Percentiles rank a stretch among this genome's conserved stretches.
These are phyloP conservation scores for Anguilla obscura DNA, from an alignment of 2,797 vertebrate species.

Conservation along the genomic window DNA sequence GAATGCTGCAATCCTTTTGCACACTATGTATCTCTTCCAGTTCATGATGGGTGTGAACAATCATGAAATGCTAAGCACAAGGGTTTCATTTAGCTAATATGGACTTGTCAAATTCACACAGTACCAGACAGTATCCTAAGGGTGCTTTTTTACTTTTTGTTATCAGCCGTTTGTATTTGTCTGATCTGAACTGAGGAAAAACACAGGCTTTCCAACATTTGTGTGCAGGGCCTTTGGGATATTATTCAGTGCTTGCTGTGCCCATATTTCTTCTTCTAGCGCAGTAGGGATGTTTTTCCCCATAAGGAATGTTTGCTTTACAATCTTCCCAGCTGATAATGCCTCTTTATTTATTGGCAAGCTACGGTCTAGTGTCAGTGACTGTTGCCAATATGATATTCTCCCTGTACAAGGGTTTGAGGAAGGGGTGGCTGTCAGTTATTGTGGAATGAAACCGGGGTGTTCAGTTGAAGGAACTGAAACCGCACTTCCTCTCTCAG, in stretches of 20 bases:
- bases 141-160: too few relatives aligned
- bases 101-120: too few relatives aligned
- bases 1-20: too few relatives aligned
- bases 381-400: background rate
- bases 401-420: background rate
- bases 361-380: background rate
- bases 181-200: background rate
- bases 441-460: background rate
- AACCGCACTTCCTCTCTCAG: background rate
- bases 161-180: background rate
- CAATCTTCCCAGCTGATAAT: background rate
- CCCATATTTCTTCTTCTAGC: too few relatives aligned
- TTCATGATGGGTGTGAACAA: too few relatives aligned
- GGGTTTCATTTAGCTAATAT: background rate
- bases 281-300: background rate
- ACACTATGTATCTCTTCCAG: too few relatives aligned
- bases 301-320: background rate
- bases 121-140: too few relatives aligned
- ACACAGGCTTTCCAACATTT: background rate
- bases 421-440: background rate
- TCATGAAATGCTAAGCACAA: background rate
- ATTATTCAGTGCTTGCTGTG: background rate
- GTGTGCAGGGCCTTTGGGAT: background rate
- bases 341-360: background rate
- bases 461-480: conserved; percentile 4